Conservation (phyloP, 30 jellyfish, hydroid and myxozoan genomes). For the Hydractinia symbiolongicarpus region DNA sequence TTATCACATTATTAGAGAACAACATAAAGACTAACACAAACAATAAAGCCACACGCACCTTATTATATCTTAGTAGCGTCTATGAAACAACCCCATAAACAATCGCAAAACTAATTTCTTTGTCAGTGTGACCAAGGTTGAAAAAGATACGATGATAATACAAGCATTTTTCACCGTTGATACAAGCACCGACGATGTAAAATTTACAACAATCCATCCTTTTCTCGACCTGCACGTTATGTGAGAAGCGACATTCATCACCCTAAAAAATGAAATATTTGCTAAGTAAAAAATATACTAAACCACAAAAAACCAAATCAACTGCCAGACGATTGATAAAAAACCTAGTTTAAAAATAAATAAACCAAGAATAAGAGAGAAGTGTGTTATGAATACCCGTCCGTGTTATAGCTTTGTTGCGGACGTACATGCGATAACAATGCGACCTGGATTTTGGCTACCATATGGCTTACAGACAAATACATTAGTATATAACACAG, state of each 20-base stretch:
- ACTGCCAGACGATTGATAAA: no score
- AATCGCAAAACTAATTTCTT: neutral
- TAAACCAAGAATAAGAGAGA: no score
- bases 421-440: no score
- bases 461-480: no score
- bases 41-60: neutral
- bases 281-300: neutral
- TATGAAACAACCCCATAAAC: neutral
- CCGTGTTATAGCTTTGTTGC: no score
- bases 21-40: neutral
- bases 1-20: no score
- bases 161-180: constrained; percentile 19
- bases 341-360: no score
- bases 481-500: no score
- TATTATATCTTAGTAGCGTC: neutral
- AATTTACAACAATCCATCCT: constrained; percentile 14
- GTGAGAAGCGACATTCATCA: constrained; percentile 40
- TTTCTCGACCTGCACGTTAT: constrained; percentile 8
- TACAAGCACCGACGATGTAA: constrained; percentile 28
- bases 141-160: constrained; percentile 23
- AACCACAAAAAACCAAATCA: neutral
- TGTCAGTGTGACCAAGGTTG: neutral
- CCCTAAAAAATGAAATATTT: constrained; percentile 1
- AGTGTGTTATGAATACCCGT: no score
- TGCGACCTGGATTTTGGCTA: no score